A percentile compares a stretch with the other conserved stretches of the same genome.
phyloP scores from a whole-genome alignment of 2,888 invertebrate species.

The Tinea trinotella region DNA sequence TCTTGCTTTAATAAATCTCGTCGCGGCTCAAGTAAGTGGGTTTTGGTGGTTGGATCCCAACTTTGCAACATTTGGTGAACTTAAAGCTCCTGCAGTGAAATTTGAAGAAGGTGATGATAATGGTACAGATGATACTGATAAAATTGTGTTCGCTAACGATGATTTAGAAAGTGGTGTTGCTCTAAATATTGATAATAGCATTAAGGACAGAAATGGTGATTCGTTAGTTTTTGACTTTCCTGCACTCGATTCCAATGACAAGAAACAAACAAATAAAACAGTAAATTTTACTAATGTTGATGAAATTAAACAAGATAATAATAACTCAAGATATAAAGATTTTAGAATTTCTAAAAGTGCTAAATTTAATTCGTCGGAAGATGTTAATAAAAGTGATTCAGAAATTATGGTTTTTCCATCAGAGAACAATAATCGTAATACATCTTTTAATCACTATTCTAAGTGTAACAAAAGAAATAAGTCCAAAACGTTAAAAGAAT shows the following conservation, averaged over 20 bases:
- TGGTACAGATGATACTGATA: conserved; percentile 51
- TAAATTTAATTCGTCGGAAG: not conserved
- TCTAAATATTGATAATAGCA: not conserved
- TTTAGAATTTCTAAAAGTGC: conserved; percentile 2
- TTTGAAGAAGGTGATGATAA: conserved; percentile 45
- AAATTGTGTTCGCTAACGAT: conserved; percentile 34
- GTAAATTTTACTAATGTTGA: not conserved
- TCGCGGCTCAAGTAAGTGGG: conserved; percentile 43
- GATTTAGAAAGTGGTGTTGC: not conserved
- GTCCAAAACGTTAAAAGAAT: not conserved
- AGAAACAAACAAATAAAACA: not conserved
- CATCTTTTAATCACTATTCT: not conserved
- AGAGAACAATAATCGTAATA: not conserved
- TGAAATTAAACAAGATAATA: not conserved
- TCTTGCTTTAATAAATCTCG: not conserved
- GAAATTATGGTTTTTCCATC: not conserved
- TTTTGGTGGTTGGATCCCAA: conserved; percentile 60
- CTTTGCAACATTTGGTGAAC: conserved; percentile 34
- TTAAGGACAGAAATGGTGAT: not conserved
- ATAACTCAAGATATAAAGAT: conserved; percentile 8
- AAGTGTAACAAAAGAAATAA: not conserved
- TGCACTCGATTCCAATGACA: not conserved
- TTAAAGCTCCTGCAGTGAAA: conserved; percentile 34
- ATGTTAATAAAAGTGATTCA: not conserved
- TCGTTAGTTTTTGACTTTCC: not conserved